These are phyloP conservation scores for Heliconius sara DNA, from an alignment of 2,888 invertebrate species.

Conservation along the genomic window DNA sequence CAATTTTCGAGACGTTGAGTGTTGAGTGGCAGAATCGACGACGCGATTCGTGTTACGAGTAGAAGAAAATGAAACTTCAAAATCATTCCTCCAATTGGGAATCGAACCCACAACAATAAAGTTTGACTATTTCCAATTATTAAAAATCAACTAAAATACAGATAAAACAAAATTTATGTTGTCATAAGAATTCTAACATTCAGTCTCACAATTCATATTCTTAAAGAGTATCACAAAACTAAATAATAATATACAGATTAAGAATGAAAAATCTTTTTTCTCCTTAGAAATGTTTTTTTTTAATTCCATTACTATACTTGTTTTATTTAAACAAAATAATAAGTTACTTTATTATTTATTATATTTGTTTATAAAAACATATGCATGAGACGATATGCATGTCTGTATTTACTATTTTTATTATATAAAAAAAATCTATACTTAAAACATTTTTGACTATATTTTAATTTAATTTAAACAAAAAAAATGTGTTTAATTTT, in stretches of 20 bases:
- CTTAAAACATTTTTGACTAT: background rate
- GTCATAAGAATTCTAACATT: constrained; percentile 20
- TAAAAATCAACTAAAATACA: background rate
- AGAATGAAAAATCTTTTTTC: constrained; percentile 23
- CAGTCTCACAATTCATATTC: constrained; percentile 36
- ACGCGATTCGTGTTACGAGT: too few species aligned
- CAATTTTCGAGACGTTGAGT: background rate
- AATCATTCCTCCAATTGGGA: too few species aligned
- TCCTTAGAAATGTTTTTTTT: background rate
- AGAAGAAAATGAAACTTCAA: too few species aligned
- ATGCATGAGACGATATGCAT: constrained; percentile 1
- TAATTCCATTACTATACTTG: background rate
- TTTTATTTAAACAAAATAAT: background rate
- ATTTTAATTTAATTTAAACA: background rate
- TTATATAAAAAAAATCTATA: background rate
- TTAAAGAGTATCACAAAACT: constrained; percentile 50
- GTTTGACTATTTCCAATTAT: constrained; percentile 5
- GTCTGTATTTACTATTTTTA: background rate
- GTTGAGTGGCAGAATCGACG: too few species aligned
- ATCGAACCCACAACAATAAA: background rate
- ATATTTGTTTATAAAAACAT: background rate
- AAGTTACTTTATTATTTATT: background rate
- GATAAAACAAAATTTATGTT: background rate
- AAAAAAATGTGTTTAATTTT: too few species aligned
- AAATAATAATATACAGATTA: constrained; percentile 31